Evolutionary conservation across 2,888 invertebrate genomes (phyloP), one percentile per base, ranked within the genome.

Genomic region (Pristionchus arcanus): DNA sequence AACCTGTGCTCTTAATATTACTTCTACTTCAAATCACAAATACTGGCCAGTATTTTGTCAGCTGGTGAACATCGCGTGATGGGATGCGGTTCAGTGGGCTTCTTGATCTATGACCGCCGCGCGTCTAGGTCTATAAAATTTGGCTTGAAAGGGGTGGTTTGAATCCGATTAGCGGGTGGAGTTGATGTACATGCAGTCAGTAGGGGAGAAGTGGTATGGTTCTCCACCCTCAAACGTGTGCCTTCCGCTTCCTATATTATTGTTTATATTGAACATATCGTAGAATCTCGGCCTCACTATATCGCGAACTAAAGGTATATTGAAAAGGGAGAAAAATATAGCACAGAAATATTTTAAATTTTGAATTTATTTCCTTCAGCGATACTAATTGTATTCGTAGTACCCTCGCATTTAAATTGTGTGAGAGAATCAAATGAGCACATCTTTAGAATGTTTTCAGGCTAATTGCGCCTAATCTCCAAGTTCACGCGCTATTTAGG

Each of bases 91-190:
- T 77, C 74, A 42, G 42, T 11, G 25, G 63, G n/a, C n/a, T n/a
- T 3, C 63, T 53, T 53, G 81, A 53, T 81, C 81, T 7, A 49
- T 81, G 81, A 5, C n/a, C 19, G n/a, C 9, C 81, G 53, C 81
- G 74, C 49, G 81, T 81, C 81, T 53, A 42, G 28, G 7, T 28
- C 81, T n/a, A 53, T 81, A 81, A 81, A 81, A 28, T 53, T 81
- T 81, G 81, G 81, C 42, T 81, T 81, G 49, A 49, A 49, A 49
- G 42, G 28, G 31, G 28, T 16, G 7, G 16, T 34, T n/a, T n/a
- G 71, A 71, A 34, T 49, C 42, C 25, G 42, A 53, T 81, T 81
- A 42, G 49, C 63, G 63, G 55, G 55, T 9, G 63, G 63, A 63
- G 63, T 63, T 63, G 63, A 63, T 63, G n/a, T 63, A 63, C 7